Evolutionary conservation across 1,140 invertebrate species (phyloP).

Genomic region (Drosophila santomea): DNA sequence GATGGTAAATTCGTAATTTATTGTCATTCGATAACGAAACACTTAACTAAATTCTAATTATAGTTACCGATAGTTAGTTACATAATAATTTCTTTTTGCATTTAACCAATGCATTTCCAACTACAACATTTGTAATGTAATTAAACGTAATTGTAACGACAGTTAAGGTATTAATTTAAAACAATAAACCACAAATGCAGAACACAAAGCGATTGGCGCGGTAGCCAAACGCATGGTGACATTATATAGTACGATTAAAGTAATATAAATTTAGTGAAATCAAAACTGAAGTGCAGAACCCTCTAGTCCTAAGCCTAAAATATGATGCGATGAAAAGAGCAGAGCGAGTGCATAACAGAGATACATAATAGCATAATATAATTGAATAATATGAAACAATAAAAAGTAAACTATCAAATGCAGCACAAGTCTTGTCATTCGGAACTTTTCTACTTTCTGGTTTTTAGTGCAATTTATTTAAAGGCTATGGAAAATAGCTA

Average conservation of each 20-base stretch:
- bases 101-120: slow-evolving; percentile 80
- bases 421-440: slow-evolving; percentile 14
- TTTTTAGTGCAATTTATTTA: not conserved
- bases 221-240: slow-evolving; percentile 22
- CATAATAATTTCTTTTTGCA: slow-evolving; percentile 72
- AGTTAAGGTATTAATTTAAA: slow-evolving; percentile 62
- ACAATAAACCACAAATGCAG: slow-evolving; percentile 30
- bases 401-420: slow-evolving; percentile 70
- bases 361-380: slow-evolving; percentile 43
- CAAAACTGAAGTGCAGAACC: slow-evolving; percentile 65
- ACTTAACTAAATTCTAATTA: slow-evolving; percentile 61
- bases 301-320: slow-evolving; percentile 74
- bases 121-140: slow-evolving; percentile 70
- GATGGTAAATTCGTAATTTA: slow-evolving; percentile 60
- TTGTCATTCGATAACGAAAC: slow-evolving; percentile 68
- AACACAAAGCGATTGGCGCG: slow-evolving; percentile 19
- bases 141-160: slow-evolving; percentile 70
- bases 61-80: slow-evolving; percentile 66
- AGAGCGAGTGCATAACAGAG: slow-evolving; percentile 40
- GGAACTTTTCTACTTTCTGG: not conserved
- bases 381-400: slow-evolving; percentile 61
- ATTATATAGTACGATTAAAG: slow-evolving; percentile 47
- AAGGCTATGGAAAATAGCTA: not conserved
- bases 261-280: slow-evolving; percentile 77
- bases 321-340: slow-evolving; percentile 42